Conservation (phyloP, 2,888 invertebrate genomes). For the Nomada fabriciana region DNA sequence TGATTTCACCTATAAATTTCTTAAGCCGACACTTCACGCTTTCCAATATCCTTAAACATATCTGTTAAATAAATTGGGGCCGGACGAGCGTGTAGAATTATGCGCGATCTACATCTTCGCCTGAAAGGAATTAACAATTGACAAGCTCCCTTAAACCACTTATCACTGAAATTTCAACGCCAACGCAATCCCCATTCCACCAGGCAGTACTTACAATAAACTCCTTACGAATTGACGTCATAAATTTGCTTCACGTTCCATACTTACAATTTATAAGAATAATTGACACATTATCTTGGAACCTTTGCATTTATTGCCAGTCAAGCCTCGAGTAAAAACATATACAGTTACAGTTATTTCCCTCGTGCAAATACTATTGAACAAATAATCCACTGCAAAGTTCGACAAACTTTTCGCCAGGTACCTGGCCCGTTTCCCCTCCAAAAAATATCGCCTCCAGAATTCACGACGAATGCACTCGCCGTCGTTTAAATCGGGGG, state of each 20-base stretch:
- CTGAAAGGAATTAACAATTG: neutral
- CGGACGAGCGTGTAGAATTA: neutral
- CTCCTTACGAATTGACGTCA: too few relatives aligned
- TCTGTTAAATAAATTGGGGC: neutral
- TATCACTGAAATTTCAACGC: neutral
- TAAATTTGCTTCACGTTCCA: too few relatives aligned
- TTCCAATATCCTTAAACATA: conserved; percentile 5
- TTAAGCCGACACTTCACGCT: conserved; percentile 1
- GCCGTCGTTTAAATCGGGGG: neutral
- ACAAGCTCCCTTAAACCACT: neutral
- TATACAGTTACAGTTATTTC: too few relatives aligned
- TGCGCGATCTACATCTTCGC: neutral
- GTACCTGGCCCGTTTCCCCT: too few relatives aligned
- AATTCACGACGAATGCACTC: neutral
- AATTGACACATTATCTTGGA: too few relatives aligned
- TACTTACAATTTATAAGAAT: too few relatives aligned
- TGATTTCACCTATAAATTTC: conserved; percentile 20
- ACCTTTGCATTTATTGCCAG: too few relatives aligned
- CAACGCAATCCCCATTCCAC: neutral
- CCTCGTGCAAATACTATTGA: too few relatives aligned
- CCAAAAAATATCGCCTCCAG: neutral
- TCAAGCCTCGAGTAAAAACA: too few relatives aligned
- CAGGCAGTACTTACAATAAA: too few relatives aligned
- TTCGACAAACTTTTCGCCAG: too few relatives aligned
- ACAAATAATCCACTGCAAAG: too few relatives aligned